Conservation (phyloP, 53 echinoderm and acorn worm genomes). For the Apostichopus leukothele region DNA sequence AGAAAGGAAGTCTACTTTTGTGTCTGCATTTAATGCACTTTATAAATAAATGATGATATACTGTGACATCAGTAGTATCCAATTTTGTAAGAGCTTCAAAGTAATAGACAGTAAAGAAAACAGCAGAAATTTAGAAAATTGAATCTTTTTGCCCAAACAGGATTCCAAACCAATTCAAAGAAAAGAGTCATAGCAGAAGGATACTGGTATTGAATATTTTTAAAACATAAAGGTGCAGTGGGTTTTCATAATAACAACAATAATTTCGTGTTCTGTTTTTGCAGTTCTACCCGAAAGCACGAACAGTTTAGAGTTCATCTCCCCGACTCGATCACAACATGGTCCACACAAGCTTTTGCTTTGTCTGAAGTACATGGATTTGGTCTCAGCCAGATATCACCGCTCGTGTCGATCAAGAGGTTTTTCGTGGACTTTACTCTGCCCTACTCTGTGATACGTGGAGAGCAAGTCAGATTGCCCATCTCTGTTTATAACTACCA, state of each 20-base stretch:
- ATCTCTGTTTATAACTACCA: constrained; percentile 86
- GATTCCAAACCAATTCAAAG: no score
- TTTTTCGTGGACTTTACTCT: constrained; percentile 90
- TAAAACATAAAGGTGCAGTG: no score
- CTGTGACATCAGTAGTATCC: no score
- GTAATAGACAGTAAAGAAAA: no score
- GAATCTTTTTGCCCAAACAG: no score
- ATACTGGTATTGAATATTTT: background rate
- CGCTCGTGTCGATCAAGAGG: constrained; percentile 76
- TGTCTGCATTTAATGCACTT: no score
- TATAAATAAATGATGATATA: no score
- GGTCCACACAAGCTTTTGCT: constrained; percentile 79
- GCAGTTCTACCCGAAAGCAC: constrained; percentile 72
- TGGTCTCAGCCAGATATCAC: constrained; percentile 67
- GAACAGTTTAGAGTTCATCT: constrained; percentile 61
- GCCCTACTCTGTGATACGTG: constrained; percentile 88
- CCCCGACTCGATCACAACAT: constrained; percentile 91
- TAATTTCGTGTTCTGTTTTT: background rate
- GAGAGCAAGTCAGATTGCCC: constrained; percentile 85
- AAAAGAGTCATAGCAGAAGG: no score
- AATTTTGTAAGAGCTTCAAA: no score
- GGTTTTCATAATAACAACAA: no score
- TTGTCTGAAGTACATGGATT: constrained; percentile 76
- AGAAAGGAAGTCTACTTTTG: no score
- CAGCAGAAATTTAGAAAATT: no score